Evolutionary conservation across 2,113 vertebrate genomes (phyloP).

Genomic region (Phodopus roborovskii): DNA sequence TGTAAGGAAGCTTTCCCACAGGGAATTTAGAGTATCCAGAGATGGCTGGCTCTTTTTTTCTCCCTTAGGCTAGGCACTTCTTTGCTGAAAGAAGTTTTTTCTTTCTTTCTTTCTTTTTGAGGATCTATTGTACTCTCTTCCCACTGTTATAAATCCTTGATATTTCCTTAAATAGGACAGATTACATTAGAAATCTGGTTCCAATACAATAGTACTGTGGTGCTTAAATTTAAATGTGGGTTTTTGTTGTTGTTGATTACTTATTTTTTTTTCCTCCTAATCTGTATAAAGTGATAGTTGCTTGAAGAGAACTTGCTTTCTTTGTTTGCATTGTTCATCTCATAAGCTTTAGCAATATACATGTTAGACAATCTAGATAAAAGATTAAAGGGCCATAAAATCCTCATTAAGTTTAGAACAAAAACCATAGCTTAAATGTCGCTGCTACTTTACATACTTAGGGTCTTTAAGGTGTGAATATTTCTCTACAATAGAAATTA

Average conservation of each 20-base stretch:
- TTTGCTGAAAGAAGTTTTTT: slow-evolving; percentile 70
- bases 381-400: slow-evolving; percentile 60
- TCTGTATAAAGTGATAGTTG: slow-evolving; percentile 58
- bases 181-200: slow-evolving; percentile 66
- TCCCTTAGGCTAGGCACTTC: slow-evolving; percentile 56
- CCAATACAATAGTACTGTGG: neutral
- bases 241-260: neutral
- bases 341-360: slow-evolving; percentile 49
- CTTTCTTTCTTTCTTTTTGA: slow-evolving; percentile 65
- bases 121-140: slow-evolving; percentile 62
- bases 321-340: slow-evolving; percentile 66
- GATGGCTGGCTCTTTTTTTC: slow-evolving; percentile 50
- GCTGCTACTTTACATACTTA: slow-evolving; percentile 43
- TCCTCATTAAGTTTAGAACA: slow-evolving; percentile 61
- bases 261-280: neutral
- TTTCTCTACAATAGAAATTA: slow-evolving; percentile 20
- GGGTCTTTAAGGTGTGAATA: slow-evolving; percentile 13
- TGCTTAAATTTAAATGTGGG: slow-evolving; percentile 60
- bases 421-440: slow-evolving; percentile 55
- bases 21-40: slow-evolving; percentile 66
- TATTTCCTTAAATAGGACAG: slow-evolving; percentile 71
- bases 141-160: slow-evolving; percentile 65
- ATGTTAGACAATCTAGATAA: slow-evolving; percentile 43
- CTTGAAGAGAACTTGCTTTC: slow-evolving; percentile 41
- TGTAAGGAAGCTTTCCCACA: slow-evolving; percentile 66